Evolutionary conservation across 2,888 invertebrate species (phyloP), one percentile per base, ranked within the genome.

Genomic region (Caenorhabditis macrosperma): DNA sequence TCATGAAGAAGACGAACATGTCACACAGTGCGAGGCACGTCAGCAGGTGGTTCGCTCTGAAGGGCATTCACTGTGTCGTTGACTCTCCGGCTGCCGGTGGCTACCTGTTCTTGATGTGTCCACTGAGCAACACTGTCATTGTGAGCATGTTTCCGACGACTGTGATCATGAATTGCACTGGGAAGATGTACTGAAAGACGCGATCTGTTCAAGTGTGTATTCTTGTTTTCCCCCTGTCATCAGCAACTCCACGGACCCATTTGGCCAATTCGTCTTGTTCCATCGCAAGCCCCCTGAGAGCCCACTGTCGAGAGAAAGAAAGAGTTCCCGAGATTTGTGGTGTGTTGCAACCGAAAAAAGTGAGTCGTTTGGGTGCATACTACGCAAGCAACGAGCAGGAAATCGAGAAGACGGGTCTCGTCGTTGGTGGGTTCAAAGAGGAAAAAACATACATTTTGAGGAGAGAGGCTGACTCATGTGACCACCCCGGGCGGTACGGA

Each of bases 101-200:
- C 55, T 33, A 84, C 86, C 86, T 46, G 63, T 86, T 86, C 22
- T 82, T 82, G 46, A 83, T 82, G 63, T 86, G 83, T 28, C 85
- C 82, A 30, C 82, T 83, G 54, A 88, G 81, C 10, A 88, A 79
- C 12, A 87, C 88, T 3, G 87, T 83, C 81, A 89, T 84, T 12
- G 87, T 89, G 7, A 89, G 74, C 7, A 82, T 78, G 74, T 89
- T 89, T 38, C 89, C 89, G 46, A 88, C 79, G 7, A 89, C 79
- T 20, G 88, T 88, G 35, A 89, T 80, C 48, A 85, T 66, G 74
- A 87, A 88, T 57, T 89, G 86, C 38, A 87, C 81, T 2, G 89
- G 89, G 79, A 88, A 89, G 46, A 88, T 68, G 64, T 76, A 82
- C 86, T 86, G 78, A 52, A 86, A 82, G 20, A 5, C 38, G 6